A percentile compares a stretch with the other conserved stretches of the same genome.
Evolutionary conservation across 2,797 vertebrate genomes (phyloP).

Genomic region (Falco columbarius): DNA sequence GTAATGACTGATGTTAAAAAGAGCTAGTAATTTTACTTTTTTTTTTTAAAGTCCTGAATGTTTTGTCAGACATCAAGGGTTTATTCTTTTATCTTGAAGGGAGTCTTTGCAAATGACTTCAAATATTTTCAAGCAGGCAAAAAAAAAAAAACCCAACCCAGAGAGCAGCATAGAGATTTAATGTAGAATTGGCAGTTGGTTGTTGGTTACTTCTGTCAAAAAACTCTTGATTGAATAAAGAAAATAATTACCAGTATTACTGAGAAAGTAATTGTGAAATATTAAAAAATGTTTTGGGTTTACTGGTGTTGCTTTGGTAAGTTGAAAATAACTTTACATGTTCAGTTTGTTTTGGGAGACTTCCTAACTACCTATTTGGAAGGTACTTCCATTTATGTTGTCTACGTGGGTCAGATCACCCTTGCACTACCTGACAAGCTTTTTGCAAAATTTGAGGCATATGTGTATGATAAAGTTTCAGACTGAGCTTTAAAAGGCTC

Average conservation of each 20-base stretch:
- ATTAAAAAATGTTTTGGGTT: not conserved
- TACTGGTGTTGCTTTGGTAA: not conserved
- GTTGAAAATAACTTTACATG: not conserved
- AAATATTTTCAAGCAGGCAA: not conserved
- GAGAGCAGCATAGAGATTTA: not conserved
- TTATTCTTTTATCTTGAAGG: constrained; percentile 48
- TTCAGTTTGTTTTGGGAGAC: not conserved
- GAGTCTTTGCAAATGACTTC: constrained; percentile 19
- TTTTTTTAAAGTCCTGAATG: not conserved
- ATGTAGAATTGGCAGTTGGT: not conserved
- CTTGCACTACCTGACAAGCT: not conserved
- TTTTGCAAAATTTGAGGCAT: not conserved
- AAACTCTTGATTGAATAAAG: not conserved
- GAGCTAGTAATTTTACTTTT: not conserved
- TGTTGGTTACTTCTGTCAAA: not conserved
- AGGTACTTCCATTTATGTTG: not conserved
- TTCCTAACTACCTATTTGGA: not conserved
- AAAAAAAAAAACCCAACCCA: not conserved
- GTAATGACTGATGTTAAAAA: constrained; percentile 49
- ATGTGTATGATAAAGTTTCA: not conserved
- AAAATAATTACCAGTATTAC: not conserved
- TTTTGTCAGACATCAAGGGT: constrained; percentile 48
- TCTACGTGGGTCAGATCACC: not conserved
- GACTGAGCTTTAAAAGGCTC: not conserved
- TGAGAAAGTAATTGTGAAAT: not conserved